Evolutionary conservation across 2,888 invertebrate genomes (phyloP).

Genomic region (Rugalucina vietnamica): DNA sequence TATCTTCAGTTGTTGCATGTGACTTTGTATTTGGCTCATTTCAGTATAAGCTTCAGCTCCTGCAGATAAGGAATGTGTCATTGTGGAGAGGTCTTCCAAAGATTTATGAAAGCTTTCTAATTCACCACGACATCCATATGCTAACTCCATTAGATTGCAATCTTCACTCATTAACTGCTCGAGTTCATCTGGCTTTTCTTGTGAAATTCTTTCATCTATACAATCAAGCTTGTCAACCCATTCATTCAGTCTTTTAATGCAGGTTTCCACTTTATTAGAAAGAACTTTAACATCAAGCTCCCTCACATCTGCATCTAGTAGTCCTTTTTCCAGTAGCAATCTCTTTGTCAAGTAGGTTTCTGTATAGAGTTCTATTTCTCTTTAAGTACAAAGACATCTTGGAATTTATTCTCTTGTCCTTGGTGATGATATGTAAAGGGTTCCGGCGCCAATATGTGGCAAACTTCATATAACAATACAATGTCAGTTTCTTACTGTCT

Average conservation of each 20-base stretch:
- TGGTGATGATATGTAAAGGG: too few relatives aligned
- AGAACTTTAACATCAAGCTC: neutral
- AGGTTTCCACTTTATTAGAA: neutral
- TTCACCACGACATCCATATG: neutral
- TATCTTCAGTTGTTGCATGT: neutral
- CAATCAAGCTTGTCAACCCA: neutral
- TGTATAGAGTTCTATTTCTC: neutral
- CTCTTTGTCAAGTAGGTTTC: neutral
- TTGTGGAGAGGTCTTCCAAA: neutral
- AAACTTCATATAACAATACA: too few relatives aligned
- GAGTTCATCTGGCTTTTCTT: neutral
- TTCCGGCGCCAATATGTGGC: too few relatives aligned
- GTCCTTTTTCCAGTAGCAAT: too few relatives aligned
- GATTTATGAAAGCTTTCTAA: neutral
- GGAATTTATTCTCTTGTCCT: too few relatives aligned
- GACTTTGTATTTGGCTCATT: constrained; percentile 1
- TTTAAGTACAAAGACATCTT: too few relatives aligned
- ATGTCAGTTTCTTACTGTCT: too few relatives aligned
- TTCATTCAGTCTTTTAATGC: neutral
- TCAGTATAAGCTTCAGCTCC: neutral
- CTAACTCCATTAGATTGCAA: neutral
- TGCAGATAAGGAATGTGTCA: neutral
- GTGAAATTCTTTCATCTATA: neutral
- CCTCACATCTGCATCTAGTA: too few relatives aligned
- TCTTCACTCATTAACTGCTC: neutral